Evolutionary conservation across 2,113 vertebrate genomes (phyloP).

Genomic region (Entomyzon cyanotis): DNA sequence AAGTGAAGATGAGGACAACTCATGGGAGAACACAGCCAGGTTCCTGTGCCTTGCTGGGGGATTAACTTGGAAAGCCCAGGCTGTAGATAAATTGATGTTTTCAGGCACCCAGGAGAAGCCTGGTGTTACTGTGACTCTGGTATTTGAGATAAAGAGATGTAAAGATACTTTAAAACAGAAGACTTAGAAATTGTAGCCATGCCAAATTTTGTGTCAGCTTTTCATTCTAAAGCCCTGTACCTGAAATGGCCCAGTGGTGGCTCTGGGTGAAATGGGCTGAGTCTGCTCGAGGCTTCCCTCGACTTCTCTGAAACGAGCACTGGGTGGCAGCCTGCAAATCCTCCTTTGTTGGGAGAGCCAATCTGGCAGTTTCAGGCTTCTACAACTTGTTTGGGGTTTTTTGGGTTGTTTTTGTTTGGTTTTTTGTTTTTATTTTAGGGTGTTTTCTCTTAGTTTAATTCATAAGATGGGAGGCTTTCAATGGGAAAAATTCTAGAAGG

Average conservation of each 20-base stretch:
- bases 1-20: background rate
- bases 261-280: background rate
- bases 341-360: background rate
- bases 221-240: background rate
- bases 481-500: background rate
- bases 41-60: background rate
- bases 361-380: background rate
- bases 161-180: background rate
- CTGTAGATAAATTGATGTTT: background rate
- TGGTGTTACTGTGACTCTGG: background rate
- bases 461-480: background rate
- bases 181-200: background rate
- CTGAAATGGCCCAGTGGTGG: background rate
- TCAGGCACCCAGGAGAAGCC: background rate
- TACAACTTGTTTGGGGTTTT: background rate
- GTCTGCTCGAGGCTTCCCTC: background rate
- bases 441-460: background rate
- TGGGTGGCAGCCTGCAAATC: slow-evolving; percentile 33
- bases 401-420: background rate
- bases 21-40: background rate
- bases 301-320: background rate
- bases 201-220: background rate
- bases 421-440: background rate
- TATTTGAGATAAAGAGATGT: background rate
- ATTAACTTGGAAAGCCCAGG: background rate